phyloP scores from a whole-genome alignment of 1,140 invertebrate genomes.

The Ctenoplectra terminalis region DNA sequence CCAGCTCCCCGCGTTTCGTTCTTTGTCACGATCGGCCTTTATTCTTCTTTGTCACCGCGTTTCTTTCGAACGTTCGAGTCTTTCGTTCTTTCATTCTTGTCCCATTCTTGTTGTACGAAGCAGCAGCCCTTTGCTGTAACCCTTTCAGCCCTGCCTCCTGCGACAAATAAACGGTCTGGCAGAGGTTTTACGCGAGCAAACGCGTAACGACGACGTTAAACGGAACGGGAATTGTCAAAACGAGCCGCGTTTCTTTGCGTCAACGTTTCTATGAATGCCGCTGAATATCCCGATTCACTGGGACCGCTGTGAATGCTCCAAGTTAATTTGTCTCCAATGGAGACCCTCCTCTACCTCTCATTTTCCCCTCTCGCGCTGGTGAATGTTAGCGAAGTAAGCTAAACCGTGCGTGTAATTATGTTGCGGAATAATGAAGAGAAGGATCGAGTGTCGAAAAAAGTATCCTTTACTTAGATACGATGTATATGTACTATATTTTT shows the following conservation, averaged over 20 bases:
- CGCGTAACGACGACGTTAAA: constrained; percentile 24
- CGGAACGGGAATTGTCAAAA: constrained; percentile 17
- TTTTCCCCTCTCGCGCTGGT: not conserved
- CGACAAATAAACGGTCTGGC: constrained; percentile 23
- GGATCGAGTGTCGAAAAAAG: not conserved
- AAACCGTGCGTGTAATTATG: constrained; percentile 16
- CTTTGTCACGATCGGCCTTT: constrained; percentile 16
- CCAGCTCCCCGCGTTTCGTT: not conserved
- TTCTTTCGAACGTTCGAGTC: constrained; percentile 23
- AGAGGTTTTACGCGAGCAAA: not conserved
- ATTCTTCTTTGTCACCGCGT: constrained; percentile 9
- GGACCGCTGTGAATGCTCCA: not conserved
- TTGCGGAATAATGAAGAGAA: not conserved
- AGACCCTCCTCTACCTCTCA: not conserved
- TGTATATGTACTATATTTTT: not conserved
- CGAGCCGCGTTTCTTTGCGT: not conserved
- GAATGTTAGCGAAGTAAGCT: not conserved
- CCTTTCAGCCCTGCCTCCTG: not conserved
- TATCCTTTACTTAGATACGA: not conserved
- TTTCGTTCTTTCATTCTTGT: constrained; percentile 11
- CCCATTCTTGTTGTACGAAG: not conserved
- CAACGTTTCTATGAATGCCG: not conserved
- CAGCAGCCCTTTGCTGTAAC: not conserved
- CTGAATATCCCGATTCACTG: not conserved
- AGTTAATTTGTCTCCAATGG: constrained; percentile 9